phyloP scores from a whole-genome alignment of 2,113 vertebrate species.

The Eolophus roseicapilla region DNA sequence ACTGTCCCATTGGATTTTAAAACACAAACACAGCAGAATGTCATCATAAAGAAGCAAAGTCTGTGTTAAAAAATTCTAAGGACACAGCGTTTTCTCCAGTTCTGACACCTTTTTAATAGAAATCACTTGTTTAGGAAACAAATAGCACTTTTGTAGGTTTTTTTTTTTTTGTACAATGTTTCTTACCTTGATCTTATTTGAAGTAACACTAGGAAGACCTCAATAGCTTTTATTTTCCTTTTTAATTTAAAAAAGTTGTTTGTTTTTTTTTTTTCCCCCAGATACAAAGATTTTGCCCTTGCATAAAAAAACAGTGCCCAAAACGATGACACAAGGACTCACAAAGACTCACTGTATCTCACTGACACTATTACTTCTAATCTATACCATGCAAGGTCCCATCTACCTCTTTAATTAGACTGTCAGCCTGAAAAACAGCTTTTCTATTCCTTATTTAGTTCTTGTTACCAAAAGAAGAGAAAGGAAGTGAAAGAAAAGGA shows the following conservation, averaged over 20 bases:
- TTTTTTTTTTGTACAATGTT: conserved; percentile 82
- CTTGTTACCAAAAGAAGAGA: conserved; percentile 81
- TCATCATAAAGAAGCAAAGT: conserved; percentile 73
- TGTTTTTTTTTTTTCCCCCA: conserved; percentile 68
- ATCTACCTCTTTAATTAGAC: conserved; percentile 79
- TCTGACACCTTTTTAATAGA: conserved; percentile 92
- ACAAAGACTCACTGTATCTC: conserved; percentile 91
- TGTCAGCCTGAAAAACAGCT: conserved; percentile 81
- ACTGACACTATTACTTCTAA: conserved; percentile 87
- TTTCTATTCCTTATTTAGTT: conserved; percentile 81
- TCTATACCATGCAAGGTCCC: conserved; percentile 84
- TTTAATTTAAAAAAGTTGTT: conserved; percentile 80
- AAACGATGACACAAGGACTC: conserved; percentile 89
- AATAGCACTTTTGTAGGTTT: conserved; percentile 85
- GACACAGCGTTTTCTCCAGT: conserved; percentile 89
- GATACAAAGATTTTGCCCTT: conserved; percentile 85
- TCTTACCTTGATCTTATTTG: conserved; percentile 87
- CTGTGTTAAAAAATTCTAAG: conserved; percentile 83
- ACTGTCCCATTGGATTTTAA: conserved; percentile 66
- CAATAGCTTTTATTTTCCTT: conserved; percentile 83
- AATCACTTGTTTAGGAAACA: conserved; percentile 94
- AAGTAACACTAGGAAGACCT: conserved; percentile 88
- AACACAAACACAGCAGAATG: conserved; percentile 75
- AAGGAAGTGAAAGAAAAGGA: conserved; percentile 74
- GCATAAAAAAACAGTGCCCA: conserved; percentile 89